Evolutionary conservation across 2,888 invertebrate species (phyloP), one percentile per base, ranked within the genome.

Genomic region (Lepidocyrtoides sp.): DNA sequence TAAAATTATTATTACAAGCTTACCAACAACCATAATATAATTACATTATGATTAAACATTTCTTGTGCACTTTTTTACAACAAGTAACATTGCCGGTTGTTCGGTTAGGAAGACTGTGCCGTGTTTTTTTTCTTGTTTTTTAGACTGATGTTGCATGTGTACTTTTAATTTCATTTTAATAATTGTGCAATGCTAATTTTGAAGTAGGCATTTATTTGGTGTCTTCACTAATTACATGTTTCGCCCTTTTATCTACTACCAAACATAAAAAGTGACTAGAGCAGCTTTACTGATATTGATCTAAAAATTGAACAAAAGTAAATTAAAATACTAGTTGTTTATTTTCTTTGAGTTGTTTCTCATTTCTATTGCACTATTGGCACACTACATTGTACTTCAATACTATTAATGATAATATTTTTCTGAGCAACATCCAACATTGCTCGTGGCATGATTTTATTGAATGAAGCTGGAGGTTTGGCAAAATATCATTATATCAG

Each of bases 171-270:
- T 75, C 44, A 26, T 44, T 85, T 72, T 63, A 41, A 69, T 89
- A 83, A 83, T 83, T 89, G 63, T 63, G 29, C 83, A 82, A 83
- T 57, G 44, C 89, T 83, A 89, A 75, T 89, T 89, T 83, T 29
- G 41, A 89, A 89, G 82, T 75, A 75, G 83, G 82, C 89, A 83
- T 83, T 83, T 72, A 41, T 48, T 79, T 54, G 51, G 89, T 89
- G 89, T 89, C 82, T 83, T 89, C 66, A 48, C 60, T 89, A 89
- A 89, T 89, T 89, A 89, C 32, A 89, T 36, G 89, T 36, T 89
- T 83, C 77, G 48, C 8, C 14, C 8, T 87, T 29, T 23, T 79
- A 4, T 51, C 75, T n/a, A 63, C 20, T 63, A 83, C 48, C 44
- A 60, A 57, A 26, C 29, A 60, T 20, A 36, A 20, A n/a, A 36